Base-by-base conservation (phyloP, 37 sponge, comb jelly and placozoan species). In the Halichondria panicea region DNA sequence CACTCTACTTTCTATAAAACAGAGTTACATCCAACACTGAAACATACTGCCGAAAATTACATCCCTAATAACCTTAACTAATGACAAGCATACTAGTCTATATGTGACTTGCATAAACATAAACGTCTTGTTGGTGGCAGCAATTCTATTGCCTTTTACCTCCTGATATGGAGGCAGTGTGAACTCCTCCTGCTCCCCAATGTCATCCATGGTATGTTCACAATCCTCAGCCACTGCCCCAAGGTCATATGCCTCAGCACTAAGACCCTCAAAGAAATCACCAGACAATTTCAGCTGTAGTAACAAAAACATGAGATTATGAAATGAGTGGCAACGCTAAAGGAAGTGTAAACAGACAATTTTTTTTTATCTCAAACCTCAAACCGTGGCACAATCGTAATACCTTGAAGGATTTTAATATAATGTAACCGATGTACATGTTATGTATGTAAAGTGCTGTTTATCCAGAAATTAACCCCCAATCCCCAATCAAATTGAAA, bases 151-250 rank as follows among this genome's bases (percentile, higher is more conserved):
- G n/a, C n/a, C n/a, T 3, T 2, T 7, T 45, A 78, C 78, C 78
- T 78, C 55, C 13, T 66, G 56, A n/a, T 55, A 66, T 24, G 66
- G 22, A 39, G 78, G 66, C 3, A 78, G 31, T 3, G 55, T 21
- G 55, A 78, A 42, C 68, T 5, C 12, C 15, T 33, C 6, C 2
- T 35, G 21, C 3, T 43, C 34, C 22, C 42, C 75, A 19, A 24
- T 19, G 24, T 46, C 65, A 19, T 15, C 50, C 32, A 34, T 19
- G 4, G 31, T 15, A 4, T 38, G 43, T 43, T 78, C 59, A 8
- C 12, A 33, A 40, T 67, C 78, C 68, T 78, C 78, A 31, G 39
- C 12, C 56, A 78, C 68, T 5, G 78, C 38, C n/a, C 78, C 78
- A 1, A 65, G 54, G 57, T 78, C 78, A 38, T 78, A 78, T 30